These are phyloP conservation scores for Emydoidea blandingii DNA, from an alignment of 2,797 vertebrate species.

Conservation along the genomic window DNA sequence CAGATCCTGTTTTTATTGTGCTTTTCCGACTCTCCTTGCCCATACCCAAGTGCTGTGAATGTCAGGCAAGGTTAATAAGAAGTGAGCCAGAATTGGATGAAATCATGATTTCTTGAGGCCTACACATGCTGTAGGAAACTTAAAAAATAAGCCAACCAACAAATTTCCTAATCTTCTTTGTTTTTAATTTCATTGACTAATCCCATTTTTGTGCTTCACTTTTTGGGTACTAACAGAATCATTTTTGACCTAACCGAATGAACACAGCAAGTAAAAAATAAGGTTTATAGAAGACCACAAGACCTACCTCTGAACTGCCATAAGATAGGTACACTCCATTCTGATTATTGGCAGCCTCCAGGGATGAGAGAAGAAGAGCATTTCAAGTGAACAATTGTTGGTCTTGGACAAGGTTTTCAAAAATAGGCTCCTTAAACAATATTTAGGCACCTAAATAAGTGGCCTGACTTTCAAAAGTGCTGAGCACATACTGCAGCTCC, in stretches of 20 bases:
- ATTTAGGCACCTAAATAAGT: constrained; percentile 21
- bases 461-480: neutral
- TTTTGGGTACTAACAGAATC: neutral
- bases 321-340: accelerated
- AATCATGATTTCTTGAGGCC: constrained; percentile 42
- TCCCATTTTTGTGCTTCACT: neutral
- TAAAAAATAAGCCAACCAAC: neutral
- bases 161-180: neutral
- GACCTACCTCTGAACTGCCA: neutral
- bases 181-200: neutral
- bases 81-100: neutral
- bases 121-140: neutral
- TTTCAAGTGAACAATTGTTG: neutral
- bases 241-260: neutral
- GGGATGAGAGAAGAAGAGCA: neutral
- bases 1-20: neutral
- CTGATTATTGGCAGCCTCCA: neutral
- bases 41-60: constrained; percentile 63
- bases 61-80: constrained; percentile 40
- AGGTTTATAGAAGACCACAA: neutral
- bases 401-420: neutral
- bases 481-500: neutral
- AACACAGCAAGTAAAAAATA: neutral
- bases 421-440: neutral
- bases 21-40: constrained; percentile 70